These are phyloP conservation scores for Onychorhynchus coronatus DNA, from an alignment of 2,113 vertebrate genomes.

Conservation along the genomic window DNA sequence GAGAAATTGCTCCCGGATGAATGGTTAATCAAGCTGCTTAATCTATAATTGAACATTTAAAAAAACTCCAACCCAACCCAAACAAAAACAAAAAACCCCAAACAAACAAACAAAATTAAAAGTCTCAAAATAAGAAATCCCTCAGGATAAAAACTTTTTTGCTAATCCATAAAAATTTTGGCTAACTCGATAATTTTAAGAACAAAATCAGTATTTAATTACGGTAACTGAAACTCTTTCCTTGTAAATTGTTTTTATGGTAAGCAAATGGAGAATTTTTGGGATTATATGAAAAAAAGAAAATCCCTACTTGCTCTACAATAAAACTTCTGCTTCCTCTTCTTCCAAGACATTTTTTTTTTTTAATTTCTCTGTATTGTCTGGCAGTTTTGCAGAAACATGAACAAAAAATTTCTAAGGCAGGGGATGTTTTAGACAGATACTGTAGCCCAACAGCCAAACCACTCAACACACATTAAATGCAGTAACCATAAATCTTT, in stretches of 20 bases:
- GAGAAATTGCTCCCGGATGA: not conserved
- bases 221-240: not conserved
- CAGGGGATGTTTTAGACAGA: not conserved
- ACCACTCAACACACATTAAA: accelerated
- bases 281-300: not conserved
- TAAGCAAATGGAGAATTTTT: not conserved
- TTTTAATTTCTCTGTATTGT: not conserved
- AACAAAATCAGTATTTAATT: not conserved
- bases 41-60: not conserved
- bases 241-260: not conserved
- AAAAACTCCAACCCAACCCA: no score
- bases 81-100: no score
- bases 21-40: not conserved
- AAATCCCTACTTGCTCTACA: not conserved
- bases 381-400: not conserved
- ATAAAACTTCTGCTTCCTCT: not conserved
- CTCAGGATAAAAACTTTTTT: not conserved
- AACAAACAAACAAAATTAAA: not conserved
- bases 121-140: not conserved
- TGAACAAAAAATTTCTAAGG: not conserved
- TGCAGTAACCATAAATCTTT: not conserved
- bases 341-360: not conserved
- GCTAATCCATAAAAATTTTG: not conserved
- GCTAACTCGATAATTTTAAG: not conserved
- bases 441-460: not conserved